Conservation (phyloP, 2,113 vertebrate species). For the Oryzias javanicus region DNA sequence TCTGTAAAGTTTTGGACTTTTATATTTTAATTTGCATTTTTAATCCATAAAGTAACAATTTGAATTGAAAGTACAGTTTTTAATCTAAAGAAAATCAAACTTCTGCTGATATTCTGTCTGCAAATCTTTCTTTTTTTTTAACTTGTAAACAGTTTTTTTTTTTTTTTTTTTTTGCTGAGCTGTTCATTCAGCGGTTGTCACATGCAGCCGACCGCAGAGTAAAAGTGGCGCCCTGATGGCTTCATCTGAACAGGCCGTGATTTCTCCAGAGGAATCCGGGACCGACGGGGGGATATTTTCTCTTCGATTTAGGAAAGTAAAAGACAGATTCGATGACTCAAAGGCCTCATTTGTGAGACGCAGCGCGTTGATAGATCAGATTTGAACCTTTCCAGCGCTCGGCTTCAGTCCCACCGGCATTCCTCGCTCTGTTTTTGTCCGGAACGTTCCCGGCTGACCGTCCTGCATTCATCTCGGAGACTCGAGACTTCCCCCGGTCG, state of each 20-base stretch:
- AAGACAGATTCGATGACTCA: conserved; percentile 2
- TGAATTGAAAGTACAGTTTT: no score
- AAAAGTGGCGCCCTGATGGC: not conserved
- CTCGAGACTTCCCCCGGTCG: conserved; percentile 8
- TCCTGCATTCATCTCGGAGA: conserved; percentile 31
- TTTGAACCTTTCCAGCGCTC: conserved; percentile 19
- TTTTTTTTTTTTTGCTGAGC: no score
- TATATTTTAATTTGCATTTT: no score
- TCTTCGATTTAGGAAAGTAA: conserved; percentile 20
- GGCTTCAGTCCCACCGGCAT: conserved; percentile 5
- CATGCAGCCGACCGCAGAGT: conserved; percentile 1
- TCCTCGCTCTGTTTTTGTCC: conserved; percentile 1
- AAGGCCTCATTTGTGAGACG: conserved; percentile 9
- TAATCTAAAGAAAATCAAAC: no score
- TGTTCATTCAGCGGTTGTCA: no score
- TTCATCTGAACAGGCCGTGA: conserved; percentile 6
- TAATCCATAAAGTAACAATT: no score
- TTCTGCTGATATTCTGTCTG: no score
- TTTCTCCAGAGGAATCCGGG: conserved; percentile 29
- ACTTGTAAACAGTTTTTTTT: no score
- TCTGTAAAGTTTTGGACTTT: no score
- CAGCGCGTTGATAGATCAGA: conserved; percentile 18
- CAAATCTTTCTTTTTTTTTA: no score
- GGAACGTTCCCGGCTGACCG: conserved; percentile 7
- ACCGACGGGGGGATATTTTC: conserved; percentile 1